Conservation (phyloP, 2,113 vertebrate genomes). For the Ptychochromis oligacanthus region DNA sequence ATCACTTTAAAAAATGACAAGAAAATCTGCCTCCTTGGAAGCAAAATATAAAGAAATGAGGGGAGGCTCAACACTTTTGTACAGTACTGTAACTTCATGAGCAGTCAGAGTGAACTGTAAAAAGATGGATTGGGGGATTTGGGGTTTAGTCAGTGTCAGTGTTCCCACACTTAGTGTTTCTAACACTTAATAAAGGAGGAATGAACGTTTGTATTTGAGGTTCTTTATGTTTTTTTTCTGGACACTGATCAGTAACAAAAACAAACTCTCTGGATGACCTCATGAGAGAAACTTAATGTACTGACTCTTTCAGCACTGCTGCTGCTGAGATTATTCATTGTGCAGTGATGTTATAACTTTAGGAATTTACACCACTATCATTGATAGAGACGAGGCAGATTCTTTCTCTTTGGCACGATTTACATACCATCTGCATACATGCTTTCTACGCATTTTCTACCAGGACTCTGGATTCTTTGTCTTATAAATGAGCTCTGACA, state of each 20-base stretch:
- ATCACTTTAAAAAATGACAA: neutral
- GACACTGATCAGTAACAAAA: constrained; percentile 36
- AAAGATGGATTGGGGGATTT: neutral
- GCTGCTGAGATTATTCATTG: constrained; percentile 38
- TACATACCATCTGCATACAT: constrained; percentile 51
- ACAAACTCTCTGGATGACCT: constrained; percentile 28
- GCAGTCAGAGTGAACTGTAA: neutral
- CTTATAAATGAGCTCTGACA: constrained; percentile 32
- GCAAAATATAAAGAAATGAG: neutral
- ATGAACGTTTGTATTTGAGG: constrained; percentile 8
- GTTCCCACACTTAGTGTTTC: neutral
- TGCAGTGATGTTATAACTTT: constrained; percentile 30
- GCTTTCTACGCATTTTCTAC: constrained; percentile 21
- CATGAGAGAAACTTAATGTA: constrained; percentile 6
- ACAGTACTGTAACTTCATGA: constrained; percentile 10
- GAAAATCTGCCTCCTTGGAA: neutral
- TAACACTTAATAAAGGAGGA: constrained; percentile 1
- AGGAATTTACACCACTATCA: constrained; percentile 38
- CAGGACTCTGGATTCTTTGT: constrained; percentile 19
- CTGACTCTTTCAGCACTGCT: constrained; percentile 26
- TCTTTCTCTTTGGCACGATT: constrained; percentile 45
- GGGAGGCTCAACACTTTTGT: neutral
- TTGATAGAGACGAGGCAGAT: constrained; percentile 35
- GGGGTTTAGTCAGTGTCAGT: neutral
- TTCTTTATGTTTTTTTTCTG: constrained; percentile 30